Evolutionary conservation across 2,888 invertebrate genomes (phyloP), one percentile per base, ranked within the genome.

Genomic region (Thecocarcelia acutangulata): DNA sequence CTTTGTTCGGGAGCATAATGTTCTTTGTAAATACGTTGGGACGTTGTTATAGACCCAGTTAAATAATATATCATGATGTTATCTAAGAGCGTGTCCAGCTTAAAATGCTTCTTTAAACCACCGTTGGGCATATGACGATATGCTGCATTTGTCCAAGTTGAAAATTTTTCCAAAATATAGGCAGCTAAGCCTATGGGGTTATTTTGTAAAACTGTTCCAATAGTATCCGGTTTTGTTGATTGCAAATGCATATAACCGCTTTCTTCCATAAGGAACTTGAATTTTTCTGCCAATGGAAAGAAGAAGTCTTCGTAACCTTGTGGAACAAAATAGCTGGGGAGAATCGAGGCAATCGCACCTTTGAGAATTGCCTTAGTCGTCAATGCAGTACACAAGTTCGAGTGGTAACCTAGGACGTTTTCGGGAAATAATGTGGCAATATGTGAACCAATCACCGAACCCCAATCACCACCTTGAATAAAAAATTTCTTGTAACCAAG

Each of bases 141-240:
- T 0, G 89, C 88, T 0, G 85, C 94, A 90, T 91, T 95, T 89
- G 91, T 96, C 94, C 91, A 95, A 6, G 86, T 94, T 87, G 92
- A 93, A 91, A 97, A 97, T 89, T 97, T 98, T 87, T 98, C 97
- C 12, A 98, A 90, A 68, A 98, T 95, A 87, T 97, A 98, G 0
- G 96, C 96, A 0, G 97, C 97, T 76, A 98, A 90, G 0, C 97
- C 97, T 0, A 95, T 93, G 0, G 98, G 98, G 85, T 90, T 90
- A 50, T 87, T 85, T n/a, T 87, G 86, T 8, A 91, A 80, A 0
- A 85, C 88, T 0, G 84, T 84, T 17, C 96, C 97, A 84, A 96
- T 91, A 0, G 97, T 97, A 86, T 97, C 97, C 13, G 97, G 97
- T 89, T 97, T 97, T 0, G 97, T 96, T 0, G 96, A 93, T 88